Conservation (phyloP, 1,140 invertebrate genomes). For the Sinonovacula constricta region DNA sequence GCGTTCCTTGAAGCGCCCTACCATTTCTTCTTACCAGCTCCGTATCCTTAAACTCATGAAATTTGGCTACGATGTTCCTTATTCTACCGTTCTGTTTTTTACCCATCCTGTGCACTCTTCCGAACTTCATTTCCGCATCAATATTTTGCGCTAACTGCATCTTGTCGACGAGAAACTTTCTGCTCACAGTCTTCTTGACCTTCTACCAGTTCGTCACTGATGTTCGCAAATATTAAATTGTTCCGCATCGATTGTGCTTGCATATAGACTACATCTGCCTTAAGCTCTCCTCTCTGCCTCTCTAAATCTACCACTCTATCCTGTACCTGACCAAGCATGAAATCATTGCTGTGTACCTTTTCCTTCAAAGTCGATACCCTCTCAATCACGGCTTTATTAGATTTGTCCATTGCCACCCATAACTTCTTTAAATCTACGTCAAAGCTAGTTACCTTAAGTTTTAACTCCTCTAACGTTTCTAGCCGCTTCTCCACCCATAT, state of each 20-base stretch:
- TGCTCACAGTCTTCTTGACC: not conserved
- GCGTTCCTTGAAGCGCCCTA: no score
- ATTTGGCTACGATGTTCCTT: no score
- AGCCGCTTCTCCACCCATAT: not conserved
- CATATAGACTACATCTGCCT: not conserved
- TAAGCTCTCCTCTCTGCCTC: not conserved
- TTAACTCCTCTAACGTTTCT: not conserved
- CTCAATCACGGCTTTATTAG: not conserved
- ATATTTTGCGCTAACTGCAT: slow-evolving; percentile 3
- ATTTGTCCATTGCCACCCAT: not conserved
- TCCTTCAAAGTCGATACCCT: not conserved
- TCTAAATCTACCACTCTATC: not conserved
- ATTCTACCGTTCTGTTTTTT: not conserved
- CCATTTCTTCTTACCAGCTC: no score
- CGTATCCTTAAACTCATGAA: no score
- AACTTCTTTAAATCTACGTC: not conserved
- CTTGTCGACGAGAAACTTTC: not conserved
- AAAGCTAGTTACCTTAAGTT: not conserved
- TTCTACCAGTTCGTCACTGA: no score
- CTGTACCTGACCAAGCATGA: no score
- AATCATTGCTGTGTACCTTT: not conserved
- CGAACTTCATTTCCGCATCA: not conserved
- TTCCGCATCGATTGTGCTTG: no score
- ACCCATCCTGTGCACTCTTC: not conserved
- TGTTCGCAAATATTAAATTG: no score